Evolutionary conservation across 2,113 vertebrate species (phyloP).

Genomic region (Gymnarchus niloticus): DNA sequence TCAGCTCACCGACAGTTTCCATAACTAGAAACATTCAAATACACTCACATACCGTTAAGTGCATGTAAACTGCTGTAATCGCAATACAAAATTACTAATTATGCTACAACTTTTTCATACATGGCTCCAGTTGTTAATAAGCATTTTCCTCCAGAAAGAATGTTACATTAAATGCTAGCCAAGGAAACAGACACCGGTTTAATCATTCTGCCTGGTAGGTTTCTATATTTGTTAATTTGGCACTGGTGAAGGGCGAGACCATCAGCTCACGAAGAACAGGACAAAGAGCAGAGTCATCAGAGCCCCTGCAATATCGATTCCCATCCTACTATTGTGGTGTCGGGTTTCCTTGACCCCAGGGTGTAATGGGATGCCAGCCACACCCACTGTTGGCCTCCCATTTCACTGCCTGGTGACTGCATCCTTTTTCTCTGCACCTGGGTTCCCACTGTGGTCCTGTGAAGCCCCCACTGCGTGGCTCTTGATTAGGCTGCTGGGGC

Average conservation of each 20-base stretch:
- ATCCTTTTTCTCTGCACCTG: neutral
- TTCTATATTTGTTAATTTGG: neutral
- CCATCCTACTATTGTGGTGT: slow-evolving; percentile 11
- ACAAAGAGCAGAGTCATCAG: slow-evolving; percentile 2
- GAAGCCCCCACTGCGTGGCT: neutral
- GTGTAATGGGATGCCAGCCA: slow-evolving; percentile 13
- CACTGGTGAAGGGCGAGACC: neutral
- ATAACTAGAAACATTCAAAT: neutral
- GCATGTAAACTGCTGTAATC: too few relatives aligned
- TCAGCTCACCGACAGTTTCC: neutral
- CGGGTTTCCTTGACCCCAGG: neutral
- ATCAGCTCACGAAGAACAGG: neutral
- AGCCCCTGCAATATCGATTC: neutral
- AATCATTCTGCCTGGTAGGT: neutral
- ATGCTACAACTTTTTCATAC: neutral
- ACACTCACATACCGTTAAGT: neutral
- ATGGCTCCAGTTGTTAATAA: neutral
- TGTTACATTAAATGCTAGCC: neutral
- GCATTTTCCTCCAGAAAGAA: neutral
- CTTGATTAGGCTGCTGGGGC: neutral
- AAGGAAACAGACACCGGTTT: neutral
- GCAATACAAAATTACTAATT: neutral
- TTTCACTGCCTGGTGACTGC: neutral
- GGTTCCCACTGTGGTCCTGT: too few relatives aligned
- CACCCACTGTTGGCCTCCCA: neutral